These are phyloP conservation scores for Drosophila basisetae DNA, from an alignment of 2,888 invertebrate genomes.

Conservation along the genomic window DNA sequence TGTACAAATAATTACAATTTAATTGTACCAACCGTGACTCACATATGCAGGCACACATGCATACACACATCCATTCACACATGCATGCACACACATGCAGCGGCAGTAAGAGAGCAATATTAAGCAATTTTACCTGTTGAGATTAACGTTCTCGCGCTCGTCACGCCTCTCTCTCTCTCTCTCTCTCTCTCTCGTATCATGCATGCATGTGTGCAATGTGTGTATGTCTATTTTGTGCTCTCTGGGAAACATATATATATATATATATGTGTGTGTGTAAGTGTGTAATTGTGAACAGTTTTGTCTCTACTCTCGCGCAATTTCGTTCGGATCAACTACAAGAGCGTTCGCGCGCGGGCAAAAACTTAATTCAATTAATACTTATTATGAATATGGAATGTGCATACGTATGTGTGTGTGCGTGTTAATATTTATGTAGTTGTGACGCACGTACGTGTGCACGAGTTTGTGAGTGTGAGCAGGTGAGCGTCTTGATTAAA, in stretches of 20 bases:
- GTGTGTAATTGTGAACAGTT: constrained; percentile 3
- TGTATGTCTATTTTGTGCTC: background rate
- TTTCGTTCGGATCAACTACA: constrained; percentile 23
- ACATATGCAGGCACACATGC: background rate
- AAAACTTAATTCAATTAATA: constrained; percentile 50
- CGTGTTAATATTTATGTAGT: background rate
- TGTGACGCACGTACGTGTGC: background rate
- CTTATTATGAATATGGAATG: constrained; percentile 25
- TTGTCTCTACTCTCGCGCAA: constrained; percentile 7
- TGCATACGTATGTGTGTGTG: constrained; percentile 1
- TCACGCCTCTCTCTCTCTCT: background rate
- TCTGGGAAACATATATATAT: constrained; percentile 8
- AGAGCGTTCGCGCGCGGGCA: background rate
- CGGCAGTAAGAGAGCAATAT: constrained; percentile 5
- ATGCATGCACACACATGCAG: background rate
- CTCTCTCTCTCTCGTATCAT: background rate
- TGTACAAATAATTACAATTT: background rate
- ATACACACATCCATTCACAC: background rate
- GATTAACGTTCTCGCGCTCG: constrained; percentile 2
- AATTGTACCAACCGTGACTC: background rate
- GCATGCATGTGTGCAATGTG: background rate
- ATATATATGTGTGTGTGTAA: constrained; percentile 15
- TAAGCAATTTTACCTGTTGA: constrained; percentile 43
- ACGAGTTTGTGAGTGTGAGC: background rate
- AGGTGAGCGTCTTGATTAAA: constrained; percentile 46